Conservation (phyloP, 2,888 invertebrate genomes). For the Enchytraeus crypticus region DNA sequence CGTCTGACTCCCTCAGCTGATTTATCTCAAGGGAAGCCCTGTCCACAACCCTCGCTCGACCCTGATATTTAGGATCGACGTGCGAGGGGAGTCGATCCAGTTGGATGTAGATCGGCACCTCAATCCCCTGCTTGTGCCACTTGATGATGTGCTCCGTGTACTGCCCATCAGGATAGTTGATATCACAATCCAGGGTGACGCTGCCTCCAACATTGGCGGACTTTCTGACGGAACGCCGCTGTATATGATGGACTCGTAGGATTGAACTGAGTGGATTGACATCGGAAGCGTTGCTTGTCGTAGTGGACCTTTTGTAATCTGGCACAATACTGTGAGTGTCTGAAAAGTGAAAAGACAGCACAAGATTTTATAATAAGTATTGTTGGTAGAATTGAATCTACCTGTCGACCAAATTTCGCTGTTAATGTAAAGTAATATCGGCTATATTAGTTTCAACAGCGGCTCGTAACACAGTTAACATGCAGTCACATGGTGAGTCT, state of each 20-base stretch:
- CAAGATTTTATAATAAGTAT: too few species aligned
- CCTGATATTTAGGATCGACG: slow-evolving; percentile 62
- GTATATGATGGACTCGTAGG: background rate
- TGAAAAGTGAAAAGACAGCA: too few species aligned
- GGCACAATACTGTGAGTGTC: too few species aligned
- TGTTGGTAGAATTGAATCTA: too few species aligned
- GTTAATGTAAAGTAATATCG: too few species aligned
- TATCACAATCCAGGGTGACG: slow-evolving; percentile 94
- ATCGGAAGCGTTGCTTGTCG: too few species aligned
- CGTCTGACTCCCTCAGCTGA: slow-evolving; percentile 82
- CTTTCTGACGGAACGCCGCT: slow-evolving; percentile 54
- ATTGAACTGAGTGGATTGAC: too few species aligned
- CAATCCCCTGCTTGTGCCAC: slow-evolving; percentile 96
- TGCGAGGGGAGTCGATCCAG: slow-evolving; percentile 94
- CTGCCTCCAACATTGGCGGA: slow-evolving; percentile 93
- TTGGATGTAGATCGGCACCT: slow-evolving; percentile 94
- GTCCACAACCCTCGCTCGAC: slow-evolving; percentile 22
- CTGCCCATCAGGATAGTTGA: slow-evolving; percentile 82
- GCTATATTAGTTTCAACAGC: too few species aligned
- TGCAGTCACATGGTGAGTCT: too few species aligned
- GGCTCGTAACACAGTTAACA: too few species aligned
- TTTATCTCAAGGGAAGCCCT: slow-evolving; percentile 76
- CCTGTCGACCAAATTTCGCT: too few species aligned
- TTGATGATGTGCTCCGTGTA: slow-evolving; percentile 71
- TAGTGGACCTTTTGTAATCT: too few species aligned